Percentiles rank a stretch among this genome's conserved stretches.
Conservation (phyloP, 1,140 invertebrate species). For the Cardiocondyla obscurior region DNA sequence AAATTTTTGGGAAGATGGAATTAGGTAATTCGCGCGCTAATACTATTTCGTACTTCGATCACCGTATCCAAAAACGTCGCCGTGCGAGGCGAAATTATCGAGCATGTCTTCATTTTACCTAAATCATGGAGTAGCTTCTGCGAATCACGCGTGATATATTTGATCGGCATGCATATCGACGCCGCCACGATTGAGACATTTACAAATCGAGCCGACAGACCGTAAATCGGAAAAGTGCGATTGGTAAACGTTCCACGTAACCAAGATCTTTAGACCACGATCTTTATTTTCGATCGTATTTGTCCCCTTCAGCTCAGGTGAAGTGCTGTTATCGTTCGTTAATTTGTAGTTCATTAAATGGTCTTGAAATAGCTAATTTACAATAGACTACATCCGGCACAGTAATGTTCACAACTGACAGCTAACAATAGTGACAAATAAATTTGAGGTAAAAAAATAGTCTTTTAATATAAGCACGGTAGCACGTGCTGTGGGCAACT, state of each 20-base stretch:
- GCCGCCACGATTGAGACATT: slow-evolving; percentile 41
- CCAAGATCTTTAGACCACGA: slow-evolving; percentile 17
- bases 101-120: slow-evolving; percentile 37
- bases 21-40: neutral
- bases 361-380: neutral
- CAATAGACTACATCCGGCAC: neutral
- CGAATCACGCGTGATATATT: slow-evolving; percentile 5
- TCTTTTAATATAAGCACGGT: neutral
- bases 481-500: neutral
- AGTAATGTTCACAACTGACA: neutral
- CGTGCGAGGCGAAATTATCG: neutral
- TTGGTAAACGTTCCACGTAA: slow-evolving; percentile 39
- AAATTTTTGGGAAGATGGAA: neutral
- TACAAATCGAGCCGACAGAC: slow-evolving; percentile 14
- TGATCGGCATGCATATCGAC: slow-evolving; percentile 19
- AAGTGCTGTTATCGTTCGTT: neutral
- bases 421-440: neutral
- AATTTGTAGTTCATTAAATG: neutral
- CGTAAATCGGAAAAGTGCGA: slow-evolving; percentile 43
- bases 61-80: slow-evolving; percentile 24
- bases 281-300: slow-evolving; percentile 34
- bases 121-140: slow-evolving; percentile 15
- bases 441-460: slow-evolving; percentile 12
- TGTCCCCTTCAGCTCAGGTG: slow-evolving; percentile 27
- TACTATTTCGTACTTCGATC: slow-evolving; percentile 32